These are phyloP conservation scores for Hoplostethus atlanticus DNA, from an alignment of 2,797 vertebrate genomes.

Conservation along the genomic window DNA sequence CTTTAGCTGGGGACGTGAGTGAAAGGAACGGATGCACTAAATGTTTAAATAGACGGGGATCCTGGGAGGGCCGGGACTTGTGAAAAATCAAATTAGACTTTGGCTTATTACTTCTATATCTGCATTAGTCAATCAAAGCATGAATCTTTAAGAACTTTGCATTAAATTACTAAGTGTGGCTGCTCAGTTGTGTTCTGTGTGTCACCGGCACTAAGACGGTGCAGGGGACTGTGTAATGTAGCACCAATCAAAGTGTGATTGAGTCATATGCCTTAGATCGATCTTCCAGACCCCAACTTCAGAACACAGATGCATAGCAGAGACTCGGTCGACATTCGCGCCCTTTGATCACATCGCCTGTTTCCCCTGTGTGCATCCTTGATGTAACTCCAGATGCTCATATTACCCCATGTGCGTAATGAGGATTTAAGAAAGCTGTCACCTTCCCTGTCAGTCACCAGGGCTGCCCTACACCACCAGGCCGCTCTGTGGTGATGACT, in stretches of 20 bases:
- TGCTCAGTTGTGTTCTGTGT: neutral
- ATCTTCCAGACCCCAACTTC: slow-evolving; percentile 10
- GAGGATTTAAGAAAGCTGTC: slow-evolving; percentile 2
- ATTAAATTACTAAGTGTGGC: slow-evolving; percentile 13
- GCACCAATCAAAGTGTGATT: slow-evolving; percentile 5
- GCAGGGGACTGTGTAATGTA: slow-evolving; percentile 6
- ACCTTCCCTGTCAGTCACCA: neutral
- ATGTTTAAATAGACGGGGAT: slow-evolving; percentile 48
- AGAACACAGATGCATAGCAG: slow-evolving; percentile 15
- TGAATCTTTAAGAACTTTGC: slow-evolving; percentile 31
- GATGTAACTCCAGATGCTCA: slow-evolving; percentile 28
- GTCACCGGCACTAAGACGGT: neutral
- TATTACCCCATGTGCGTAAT: slow-evolving; percentile 6
- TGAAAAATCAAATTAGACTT: slow-evolving; percentile 13
- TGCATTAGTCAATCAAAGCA: slow-evolving; percentile 27
- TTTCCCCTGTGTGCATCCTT: slow-evolving; percentile 5
- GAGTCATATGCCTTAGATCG: neutral
- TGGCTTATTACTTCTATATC: slow-evolving; percentile 30
- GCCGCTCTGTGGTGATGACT: slow-evolving; percentile 57
- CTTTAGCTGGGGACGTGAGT: slow-evolving; percentile 39
- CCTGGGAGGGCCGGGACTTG: neutral
- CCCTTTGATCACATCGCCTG: slow-evolving; percentile 47
- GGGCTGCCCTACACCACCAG: neutral
- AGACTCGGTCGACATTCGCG: slow-evolving; percentile 14
- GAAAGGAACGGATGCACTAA: slow-evolving; percentile 42